Percentiles rank a stretch among this genome's conserved stretches.
These are phyloP conservation scores for Eupithecia subumbrata DNA, from an alignment of 2,888 invertebrate genomes.

Conservation along the genomic window DNA sequence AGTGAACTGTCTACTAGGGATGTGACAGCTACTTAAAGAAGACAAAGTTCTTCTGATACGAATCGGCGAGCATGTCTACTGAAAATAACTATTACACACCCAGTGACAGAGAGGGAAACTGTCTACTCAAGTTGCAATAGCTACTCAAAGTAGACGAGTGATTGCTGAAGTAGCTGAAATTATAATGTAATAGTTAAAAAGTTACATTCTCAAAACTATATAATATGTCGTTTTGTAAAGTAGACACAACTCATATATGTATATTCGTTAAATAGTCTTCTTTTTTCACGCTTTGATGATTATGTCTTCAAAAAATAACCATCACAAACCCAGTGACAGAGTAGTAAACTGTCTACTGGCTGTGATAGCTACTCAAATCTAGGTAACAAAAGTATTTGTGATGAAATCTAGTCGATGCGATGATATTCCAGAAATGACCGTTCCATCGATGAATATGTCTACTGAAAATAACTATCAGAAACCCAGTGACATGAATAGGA, in stretches of 20 bases:
- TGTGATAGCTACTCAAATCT: background rate
- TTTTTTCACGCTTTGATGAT: background rate
- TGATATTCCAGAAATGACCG: no score
- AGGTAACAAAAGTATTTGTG: background rate
- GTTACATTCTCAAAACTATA: background rate
- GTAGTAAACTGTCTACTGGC: background rate
- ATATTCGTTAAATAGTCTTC: background rate
- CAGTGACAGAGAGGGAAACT: slow-evolving; percentile 42
- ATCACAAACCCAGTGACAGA: slow-evolving; percentile 12
- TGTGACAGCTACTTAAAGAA: slow-evolving; percentile 31
- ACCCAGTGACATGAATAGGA: background rate
- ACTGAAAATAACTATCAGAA: background rate
- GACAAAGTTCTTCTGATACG: background rate
- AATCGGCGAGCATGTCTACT: background rate
- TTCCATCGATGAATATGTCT: background rate
- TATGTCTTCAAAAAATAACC: background rate
- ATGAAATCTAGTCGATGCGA: no score
- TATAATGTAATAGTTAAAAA: background rate
- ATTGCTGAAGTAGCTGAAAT: background rate
- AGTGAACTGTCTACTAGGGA: slow-evolving; percentile 41
- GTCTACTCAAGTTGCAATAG: slow-evolving; percentile 1
- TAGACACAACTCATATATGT: no score
- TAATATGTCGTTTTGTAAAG: background rate
- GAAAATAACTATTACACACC: slow-evolving; percentile 22
- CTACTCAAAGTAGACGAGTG: background rate